These are phyloP conservation scores for Dastarcus helophoroides DNA, from an alignment of 2,888 invertebrate genomes.

Conservation along the genomic window DNA sequence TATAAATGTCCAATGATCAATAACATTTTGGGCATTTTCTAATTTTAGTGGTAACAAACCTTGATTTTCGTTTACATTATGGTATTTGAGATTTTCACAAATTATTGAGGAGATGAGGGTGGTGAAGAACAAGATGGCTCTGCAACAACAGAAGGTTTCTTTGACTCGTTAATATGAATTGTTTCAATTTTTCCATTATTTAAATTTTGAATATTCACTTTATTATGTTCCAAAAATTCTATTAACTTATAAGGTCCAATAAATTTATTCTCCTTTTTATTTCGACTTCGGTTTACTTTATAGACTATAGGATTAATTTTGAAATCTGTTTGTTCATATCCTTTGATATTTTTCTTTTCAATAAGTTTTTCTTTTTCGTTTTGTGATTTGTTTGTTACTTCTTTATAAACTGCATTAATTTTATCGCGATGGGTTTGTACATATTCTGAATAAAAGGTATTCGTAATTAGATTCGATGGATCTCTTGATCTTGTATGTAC, in stretches of 20 bases:
- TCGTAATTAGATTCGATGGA: not conserved
- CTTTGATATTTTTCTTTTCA: not conserved
- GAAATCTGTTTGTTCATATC: too few relatives aligned
- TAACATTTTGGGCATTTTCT: conserved; percentile 11
- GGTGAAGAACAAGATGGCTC: conserved; percentile 6
- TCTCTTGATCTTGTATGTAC: conserved; percentile 4
- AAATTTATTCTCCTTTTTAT: too few relatives aligned
- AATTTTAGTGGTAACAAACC: conserved; percentile 11
- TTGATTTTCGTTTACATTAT: conserved; percentile 8
- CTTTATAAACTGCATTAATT: conserved; percentile 4
- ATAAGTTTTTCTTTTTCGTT: not conserved
- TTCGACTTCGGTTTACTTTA: too few relatives aligned
- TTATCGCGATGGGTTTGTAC: conserved; percentile 1
- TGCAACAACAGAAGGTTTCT: conserved; percentile 12
- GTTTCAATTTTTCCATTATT: conserved; percentile 10
- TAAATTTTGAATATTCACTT: too few relatives aligned
- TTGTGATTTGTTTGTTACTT: too few relatives aligned
- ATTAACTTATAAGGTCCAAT: too few relatives aligned
- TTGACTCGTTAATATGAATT: conserved; percentile 11
- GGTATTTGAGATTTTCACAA: too few relatives aligned
- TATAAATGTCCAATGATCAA: conserved; percentile 11
- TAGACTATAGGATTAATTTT: too few relatives aligned
- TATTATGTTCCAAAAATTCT: too few relatives aligned
- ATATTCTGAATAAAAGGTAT: conserved; percentile 4
- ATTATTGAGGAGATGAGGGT: too few relatives aligned